Base-by-base conservation (phyloP, 2,888 invertebrate genomes). In the Erebia aethiops region DNA sequence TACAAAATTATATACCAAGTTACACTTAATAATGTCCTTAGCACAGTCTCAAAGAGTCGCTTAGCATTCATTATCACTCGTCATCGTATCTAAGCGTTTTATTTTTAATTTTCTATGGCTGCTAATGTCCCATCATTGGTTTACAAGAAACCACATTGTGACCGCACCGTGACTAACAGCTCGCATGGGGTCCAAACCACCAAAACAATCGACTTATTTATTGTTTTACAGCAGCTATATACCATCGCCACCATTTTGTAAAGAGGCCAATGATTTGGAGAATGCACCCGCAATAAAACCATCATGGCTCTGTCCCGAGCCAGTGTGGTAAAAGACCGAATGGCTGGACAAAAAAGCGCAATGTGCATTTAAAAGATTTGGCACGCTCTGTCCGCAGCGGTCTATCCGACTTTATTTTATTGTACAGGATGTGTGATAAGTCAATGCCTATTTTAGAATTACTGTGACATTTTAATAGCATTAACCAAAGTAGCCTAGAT, bases 141-240 rank as follows among this genome's bases (percentile, higher is more conserved):
- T 86, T 84, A 85, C 83, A 21, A 62, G 62, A 62, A 80, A 79
- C 76, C 80, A 60, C 63, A 80, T 83, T 81, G 81, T 81, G 75
- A 72, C 79, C 87, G 81, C 85, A 72, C 79, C 87, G 81, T 85
- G 84, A 82, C 89, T 71, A 87, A 87, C 78, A 71, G 83, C 79
- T 86, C 86, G 85, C 82, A 88, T 88, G 90, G 89, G 89, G 90
- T 86, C 89, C 80, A 82, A 85, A 87, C 88, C 77, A 87, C 84
- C 83, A 86, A 81, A 90, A 91, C 91, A 90, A 91, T 89, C 81
- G 77, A 74, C 81, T 86, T 87, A 89, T 92, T 92, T 91, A 92
- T 92, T 91, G 89, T 92, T 92, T 92, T 91, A 92, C 89, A 84
- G 85, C 88, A 81, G 82, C 85, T 83, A 88, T 92, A 91, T 87